Evolutionary conservation across 2,888 invertebrate species (phyloP).

Genomic region (Ormyrus thymus): DNA sequence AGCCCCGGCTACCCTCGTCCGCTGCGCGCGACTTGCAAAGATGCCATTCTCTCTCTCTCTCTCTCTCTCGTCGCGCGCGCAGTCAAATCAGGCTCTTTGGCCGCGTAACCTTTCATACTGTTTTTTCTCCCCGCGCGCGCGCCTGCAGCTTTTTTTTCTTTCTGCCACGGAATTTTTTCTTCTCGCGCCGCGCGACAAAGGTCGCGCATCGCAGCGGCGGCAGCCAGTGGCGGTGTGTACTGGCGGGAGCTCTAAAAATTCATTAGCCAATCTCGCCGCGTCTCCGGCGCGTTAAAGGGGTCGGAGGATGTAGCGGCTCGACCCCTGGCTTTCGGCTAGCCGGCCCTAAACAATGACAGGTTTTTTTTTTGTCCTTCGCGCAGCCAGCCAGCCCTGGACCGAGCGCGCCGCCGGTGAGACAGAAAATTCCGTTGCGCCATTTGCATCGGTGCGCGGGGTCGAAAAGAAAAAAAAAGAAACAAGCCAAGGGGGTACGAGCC

Average conservation of each 20-base stretch:
- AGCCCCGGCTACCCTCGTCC: too few relatives aligned
- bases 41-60: not conserved
- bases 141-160: not conserved
- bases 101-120: not conserved
- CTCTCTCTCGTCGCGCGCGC: not conserved
- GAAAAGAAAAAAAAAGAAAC: conserved; percentile 11
- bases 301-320: conserved; percentile 42
- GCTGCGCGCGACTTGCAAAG: not conserved
- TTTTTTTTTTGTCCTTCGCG: conserved; percentile 58
- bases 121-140: conserved; percentile 3
- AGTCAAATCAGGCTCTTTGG: too few relatives aligned
- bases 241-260: conserved; percentile 47
- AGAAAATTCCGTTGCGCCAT: conserved; percentile 55
- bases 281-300: conserved; percentile 22
- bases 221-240: not conserved
- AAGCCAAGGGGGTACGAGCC: conserved; percentile 9
- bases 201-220: not conserved
- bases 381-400: conserved; percentile 12
- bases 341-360: conserved; percentile 56
- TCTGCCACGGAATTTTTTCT: conserved; percentile 19
- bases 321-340: conserved; percentile 48
- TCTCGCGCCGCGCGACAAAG: conserved; percentile 5
- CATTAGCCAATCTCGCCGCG: conserved; percentile 52
- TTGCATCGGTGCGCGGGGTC: conserved; percentile 49
- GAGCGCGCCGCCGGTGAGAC: conserved; percentile 39